phyloP scores from a whole-genome alignment of 2,797 vertebrate species.

The Sebastiscus tertius region DNA sequence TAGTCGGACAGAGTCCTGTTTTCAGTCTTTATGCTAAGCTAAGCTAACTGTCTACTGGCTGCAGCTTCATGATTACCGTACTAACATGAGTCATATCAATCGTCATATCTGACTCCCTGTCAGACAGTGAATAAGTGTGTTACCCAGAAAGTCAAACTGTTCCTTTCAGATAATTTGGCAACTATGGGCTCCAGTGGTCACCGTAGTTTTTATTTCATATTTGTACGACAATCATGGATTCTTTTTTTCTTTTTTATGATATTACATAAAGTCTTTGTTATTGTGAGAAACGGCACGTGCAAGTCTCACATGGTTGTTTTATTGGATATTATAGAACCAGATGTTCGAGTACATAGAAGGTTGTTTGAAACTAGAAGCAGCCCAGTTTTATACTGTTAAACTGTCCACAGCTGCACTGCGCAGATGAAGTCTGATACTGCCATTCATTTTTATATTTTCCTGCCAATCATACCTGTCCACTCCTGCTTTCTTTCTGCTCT shows the following conservation, averaged over 20 bases:
- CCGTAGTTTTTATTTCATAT: conserved; percentile 42
- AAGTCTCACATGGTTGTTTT: conserved; percentile 33
- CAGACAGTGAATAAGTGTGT: background rate
- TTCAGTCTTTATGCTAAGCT: conserved; percentile 8
- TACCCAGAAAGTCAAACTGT: conserved; percentile 4
- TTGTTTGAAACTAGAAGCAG: conserved; percentile 27
- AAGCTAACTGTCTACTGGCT: background rate
- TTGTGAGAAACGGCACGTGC: conserved; percentile 60
- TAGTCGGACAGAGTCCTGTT: background rate
- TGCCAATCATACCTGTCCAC: conserved; percentile 36
- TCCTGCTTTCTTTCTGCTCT: conserved; percentile 26
- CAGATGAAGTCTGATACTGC: conserved; percentile 58
- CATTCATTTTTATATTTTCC: conserved; percentile 32
- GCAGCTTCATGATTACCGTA: background rate
- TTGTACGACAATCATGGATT: conserved; percentile 72
- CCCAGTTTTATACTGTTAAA: conserved; percentile 45
- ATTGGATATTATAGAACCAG: conserved; percentile 17
- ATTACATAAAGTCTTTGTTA: conserved; percentile 40
- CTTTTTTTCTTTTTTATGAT: conserved; percentile 5
- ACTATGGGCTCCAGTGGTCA: conserved; percentile 17
- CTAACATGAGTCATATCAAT: background rate
- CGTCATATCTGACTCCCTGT: background rate
- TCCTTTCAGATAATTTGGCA: conserved; percentile 8
- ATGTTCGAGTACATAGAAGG: conserved; percentile 2
- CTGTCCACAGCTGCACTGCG: conserved; percentile 36